These are phyloP conservation scores for Aphaenogaster floridana DNA, from an alignment of 1,140 invertebrate species.

Conservation along the genomic window DNA sequence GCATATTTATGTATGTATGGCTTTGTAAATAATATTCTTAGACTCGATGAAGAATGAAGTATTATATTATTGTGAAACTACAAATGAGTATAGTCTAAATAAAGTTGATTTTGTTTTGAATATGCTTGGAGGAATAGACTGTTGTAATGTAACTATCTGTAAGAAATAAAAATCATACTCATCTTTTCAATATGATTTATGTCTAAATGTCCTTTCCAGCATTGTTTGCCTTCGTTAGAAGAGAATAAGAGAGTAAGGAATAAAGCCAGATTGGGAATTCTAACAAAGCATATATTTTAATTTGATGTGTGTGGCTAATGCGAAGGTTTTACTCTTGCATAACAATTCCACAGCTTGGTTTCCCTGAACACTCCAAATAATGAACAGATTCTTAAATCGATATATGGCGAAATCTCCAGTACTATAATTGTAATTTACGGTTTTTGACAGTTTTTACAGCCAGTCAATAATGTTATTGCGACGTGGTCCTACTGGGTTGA, in stretches of 20 bases:
- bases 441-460: conserved; percentile 50
- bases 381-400: conserved; percentile 65
- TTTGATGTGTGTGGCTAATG: conserved; percentile 74
- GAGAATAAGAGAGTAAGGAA: conserved; percentile 37
- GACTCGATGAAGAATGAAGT: conserved; percentile 12
- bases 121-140: neutral
- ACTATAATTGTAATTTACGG: conserved; percentile 44
- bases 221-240: neutral
- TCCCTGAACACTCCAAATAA: conserved; percentile 69
- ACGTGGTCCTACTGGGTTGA: conserved; percentile 69
- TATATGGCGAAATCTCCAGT: conserved; percentile 60
- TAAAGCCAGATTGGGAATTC: conserved; percentile 70
- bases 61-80: neutral
- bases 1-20: conserved; percentile 26
- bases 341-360: conserved; percentile 76
- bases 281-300: conserved; percentile 82
- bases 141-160: neutral
- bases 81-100: neutral
- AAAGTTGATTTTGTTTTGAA: conserved; percentile 31
- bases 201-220: neutral
- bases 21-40: conserved; percentile 46
- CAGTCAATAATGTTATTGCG: conserved; percentile 69
- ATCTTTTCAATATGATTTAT: neutral
- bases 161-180: conserved; percentile 1
- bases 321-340: conserved; percentile 72